Conservation (phyloP, 92 coral and sea anemone genomes). For the Plumapathes pennacea region DNA sequence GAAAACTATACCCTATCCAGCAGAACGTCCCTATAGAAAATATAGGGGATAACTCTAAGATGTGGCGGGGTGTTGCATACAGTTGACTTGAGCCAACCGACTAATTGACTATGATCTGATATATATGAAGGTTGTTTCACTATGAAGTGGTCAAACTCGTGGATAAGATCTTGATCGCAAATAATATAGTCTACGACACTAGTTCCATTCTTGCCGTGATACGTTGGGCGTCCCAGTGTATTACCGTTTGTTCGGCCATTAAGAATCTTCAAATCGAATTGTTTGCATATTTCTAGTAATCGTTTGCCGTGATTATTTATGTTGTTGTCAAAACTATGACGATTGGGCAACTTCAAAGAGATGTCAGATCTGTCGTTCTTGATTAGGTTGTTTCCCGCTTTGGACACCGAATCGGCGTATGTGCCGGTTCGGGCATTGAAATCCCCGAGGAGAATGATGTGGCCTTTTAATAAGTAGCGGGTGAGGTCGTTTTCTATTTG, state of each 20-base stretch:
- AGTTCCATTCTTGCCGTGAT: conserved; percentile 23
- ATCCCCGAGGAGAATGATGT: conserved; percentile 34
- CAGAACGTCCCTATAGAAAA: no score
- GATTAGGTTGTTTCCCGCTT: conserved; percentile 28
- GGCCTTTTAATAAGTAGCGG: conserved; percentile 21
- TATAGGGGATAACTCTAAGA: no score
- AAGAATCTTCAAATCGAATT: conserved; percentile 36
- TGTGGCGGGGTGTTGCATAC: no score
- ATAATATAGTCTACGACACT: conserved; percentile 46
- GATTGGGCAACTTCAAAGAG: background rate
- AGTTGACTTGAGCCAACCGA: conserved; percentile 19
- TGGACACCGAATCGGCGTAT: conserved; percentile 12
- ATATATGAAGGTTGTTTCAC: conserved; percentile 15
- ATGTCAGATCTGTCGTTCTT: conserved; percentile 18
- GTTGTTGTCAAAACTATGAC: conserved; percentile 26
- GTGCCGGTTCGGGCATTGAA: conserved; percentile 41
- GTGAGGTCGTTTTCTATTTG: conserved; percentile 24
- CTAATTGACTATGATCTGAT: conserved; percentile 25
- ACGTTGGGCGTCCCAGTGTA: conserved; percentile 15
- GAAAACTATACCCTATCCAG: no score
- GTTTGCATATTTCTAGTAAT: conserved; percentile 26
- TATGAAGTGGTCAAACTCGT: conserved; percentile 18
- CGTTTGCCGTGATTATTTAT: conserved; percentile 30
- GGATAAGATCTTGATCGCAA: conserved; percentile 22
- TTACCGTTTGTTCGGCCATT: no score